phyloP scores from a whole-genome alignment of 2,888 invertebrate species.

The Drosophila anomelani region DNA sequence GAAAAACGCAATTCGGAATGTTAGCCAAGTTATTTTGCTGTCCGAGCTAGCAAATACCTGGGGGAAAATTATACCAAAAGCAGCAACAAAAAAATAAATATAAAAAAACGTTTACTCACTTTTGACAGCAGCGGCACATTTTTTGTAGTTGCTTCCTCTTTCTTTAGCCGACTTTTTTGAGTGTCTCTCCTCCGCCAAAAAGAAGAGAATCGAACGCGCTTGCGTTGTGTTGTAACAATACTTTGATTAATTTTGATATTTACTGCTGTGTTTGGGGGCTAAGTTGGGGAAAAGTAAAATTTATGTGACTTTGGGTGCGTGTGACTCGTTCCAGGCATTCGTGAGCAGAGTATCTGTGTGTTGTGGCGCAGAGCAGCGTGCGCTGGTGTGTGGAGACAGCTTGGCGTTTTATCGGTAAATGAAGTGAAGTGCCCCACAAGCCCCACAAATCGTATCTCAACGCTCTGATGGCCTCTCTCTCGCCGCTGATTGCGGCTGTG shows the following conservation, averaged over 20 bases:
- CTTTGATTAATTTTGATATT: conserved; percentile 41
- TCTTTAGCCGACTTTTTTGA: conserved; percentile 21
- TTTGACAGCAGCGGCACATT: conserved; percentile 84
- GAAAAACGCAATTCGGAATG: conserved; percentile 48
- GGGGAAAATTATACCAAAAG: conserved; percentile 26
- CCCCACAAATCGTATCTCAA: conserved; percentile 58
- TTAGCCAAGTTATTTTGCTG: conserved; percentile 42
- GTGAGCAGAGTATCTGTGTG: conserved; percentile 25
- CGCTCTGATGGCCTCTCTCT: conserved; percentile 49
- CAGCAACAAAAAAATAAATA: not conserved
- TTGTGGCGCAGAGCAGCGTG: conserved; percentile 40
- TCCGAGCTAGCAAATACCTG: conserved; percentile 25
- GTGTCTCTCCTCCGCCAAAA: conserved; percentile 27
- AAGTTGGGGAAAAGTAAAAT: conserved; percentile 59
- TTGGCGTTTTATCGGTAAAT: conserved; percentile 77
- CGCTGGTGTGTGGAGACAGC: conserved; percentile 57
- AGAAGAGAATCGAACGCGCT: conserved; percentile 29
- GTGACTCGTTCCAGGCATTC: conserved; percentile 62
- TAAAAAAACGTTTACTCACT: conserved; percentile 71
- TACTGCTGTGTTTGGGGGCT: conserved; percentile 40
- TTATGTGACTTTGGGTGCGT: conserved; percentile 51
- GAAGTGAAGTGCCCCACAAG: conserved; percentile 68
- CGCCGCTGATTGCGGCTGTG: conserved; percentile 17
- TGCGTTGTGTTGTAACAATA: conserved; percentile 32
- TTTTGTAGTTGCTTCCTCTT: conserved; percentile 48